These are phyloP conservation scores for Calephelis nemesis DNA, from an alignment of 1,140 invertebrate species.

Conservation along the genomic window DNA sequence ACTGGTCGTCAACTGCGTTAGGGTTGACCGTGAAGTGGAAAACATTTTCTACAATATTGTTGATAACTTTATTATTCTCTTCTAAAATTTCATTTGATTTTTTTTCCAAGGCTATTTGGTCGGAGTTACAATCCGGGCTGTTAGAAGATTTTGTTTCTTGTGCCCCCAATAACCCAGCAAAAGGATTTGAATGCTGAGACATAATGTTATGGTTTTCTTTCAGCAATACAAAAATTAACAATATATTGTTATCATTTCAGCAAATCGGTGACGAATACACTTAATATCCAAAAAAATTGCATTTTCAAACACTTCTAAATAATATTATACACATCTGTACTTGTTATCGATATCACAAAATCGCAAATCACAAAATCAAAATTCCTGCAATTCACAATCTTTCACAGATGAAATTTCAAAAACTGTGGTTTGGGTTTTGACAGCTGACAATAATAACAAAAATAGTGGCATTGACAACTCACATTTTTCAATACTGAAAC, in stretches of 20 bases:
- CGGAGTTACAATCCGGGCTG: slow-evolving; percentile 40
- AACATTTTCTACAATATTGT: slow-evolving; percentile 81
- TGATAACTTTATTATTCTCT: slow-evolving; percentile 51
- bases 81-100: slow-evolving; percentile 42
- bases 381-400: slow-evolving; percentile 10
- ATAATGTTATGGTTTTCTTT: slow-evolving; percentile 38
- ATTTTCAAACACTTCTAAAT: background rate
- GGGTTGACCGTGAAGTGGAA: slow-evolving; percentile 84
- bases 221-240: slow-evolving; percentile 1
- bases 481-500: no score
- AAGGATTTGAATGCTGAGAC: slow-evolving; percentile 70
- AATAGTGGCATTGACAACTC: no score
- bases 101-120: slow-evolving; percentile 36
- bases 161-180: slow-evolving; percentile 62
- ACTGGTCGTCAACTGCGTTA: slow-evolving; percentile 51
- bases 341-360: slow-evolving; percentile 4
- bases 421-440: no score
- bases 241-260: background rate
- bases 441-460: no score
- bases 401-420: no score
- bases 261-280: background rate
- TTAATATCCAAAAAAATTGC: background rate
- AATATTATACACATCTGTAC: background rate
- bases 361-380: slow-evolving; percentile 1
- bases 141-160: slow-evolving; percentile 42